phyloP scores from a whole-genome alignment of 2,888 invertebrate genomes.

The Cyclophora albipunctata region DNA sequence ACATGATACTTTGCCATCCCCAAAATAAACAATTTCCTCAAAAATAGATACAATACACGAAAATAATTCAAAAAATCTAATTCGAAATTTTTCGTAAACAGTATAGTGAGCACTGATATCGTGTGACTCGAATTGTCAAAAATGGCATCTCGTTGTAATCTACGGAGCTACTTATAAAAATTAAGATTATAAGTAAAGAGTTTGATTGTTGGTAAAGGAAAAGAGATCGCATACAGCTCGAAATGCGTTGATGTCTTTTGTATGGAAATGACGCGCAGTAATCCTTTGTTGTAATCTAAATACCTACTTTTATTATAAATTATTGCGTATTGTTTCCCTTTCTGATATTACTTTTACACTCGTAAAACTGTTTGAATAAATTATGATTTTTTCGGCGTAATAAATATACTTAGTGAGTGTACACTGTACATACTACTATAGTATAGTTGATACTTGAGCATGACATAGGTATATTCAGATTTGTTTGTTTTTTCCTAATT shows the following conservation, averaged over 20 bases:
- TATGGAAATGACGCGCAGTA: not conserved
- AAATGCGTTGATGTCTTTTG: slow-evolving; percentile 15
- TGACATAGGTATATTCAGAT: no score
- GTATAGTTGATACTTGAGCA: no score
- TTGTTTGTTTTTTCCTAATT: no score
- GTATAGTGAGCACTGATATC: slow-evolving; percentile 48
- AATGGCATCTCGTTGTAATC: slow-evolving; percentile 16
- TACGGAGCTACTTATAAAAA: slow-evolving; percentile 18
- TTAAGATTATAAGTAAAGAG: slow-evolving; percentile 3
- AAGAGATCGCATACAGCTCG: slow-evolving; percentile 8
- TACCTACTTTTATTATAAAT: no score
- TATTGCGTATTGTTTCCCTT: no score
- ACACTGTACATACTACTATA: no score
- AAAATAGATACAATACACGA: slow-evolving; percentile 62
- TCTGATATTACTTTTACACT: no score
- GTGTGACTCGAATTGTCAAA: slow-evolving; percentile 24
- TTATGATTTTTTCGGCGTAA: no score
- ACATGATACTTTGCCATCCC: slow-evolving; percentile 70
- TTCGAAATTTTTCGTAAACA: slow-evolving; percentile 62
- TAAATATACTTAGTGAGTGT: no score
- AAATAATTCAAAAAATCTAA: slow-evolving; percentile 66
- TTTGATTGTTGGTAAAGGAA: not conserved
- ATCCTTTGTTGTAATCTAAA: no score
- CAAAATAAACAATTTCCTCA: slow-evolving; percentile 69
- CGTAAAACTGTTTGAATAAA: no score